Evolutionary conservation across 2,113 vertebrate genomes (phyloP).

Genomic region (Pelodiscus sinensis): DNA sequence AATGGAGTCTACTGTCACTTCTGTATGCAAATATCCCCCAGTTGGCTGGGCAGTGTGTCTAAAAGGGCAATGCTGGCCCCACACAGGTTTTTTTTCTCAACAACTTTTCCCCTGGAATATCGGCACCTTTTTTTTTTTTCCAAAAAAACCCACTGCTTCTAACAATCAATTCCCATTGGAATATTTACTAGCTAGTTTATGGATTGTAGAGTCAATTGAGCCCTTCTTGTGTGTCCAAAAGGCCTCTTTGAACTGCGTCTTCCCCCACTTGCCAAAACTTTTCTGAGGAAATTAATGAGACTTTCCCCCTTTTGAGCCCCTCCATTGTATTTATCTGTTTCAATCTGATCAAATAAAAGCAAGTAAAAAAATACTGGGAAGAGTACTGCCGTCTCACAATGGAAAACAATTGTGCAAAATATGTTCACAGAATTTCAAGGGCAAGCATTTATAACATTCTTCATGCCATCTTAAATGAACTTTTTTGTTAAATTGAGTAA

Average conservation of each 20-base stretch:
- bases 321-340: background rate
- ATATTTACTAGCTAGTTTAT: background rate
- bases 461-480: conserved; percentile 7
- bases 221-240: background rate
- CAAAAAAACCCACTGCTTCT: background rate
- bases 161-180: background rate
- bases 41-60: no score
- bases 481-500: conserved; percentile 16
- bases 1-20: no score
- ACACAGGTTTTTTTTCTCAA: no score
- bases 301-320: background rate
- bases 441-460: conserved; percentile 17
- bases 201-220: background rate
- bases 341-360: background rate
- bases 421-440: conserved; percentile 21
- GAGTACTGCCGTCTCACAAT: background rate
- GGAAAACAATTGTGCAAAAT: background rate
- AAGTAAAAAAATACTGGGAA: background rate
- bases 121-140: no score
- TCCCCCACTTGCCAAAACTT: background rate
- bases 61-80: no score
- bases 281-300: conserved; percentile 17
- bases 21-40: no score
- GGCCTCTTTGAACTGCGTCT: background rate
- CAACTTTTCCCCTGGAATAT: no score